Percentiles rank a stretch among this genome's conserved stretches.
Evolutionary conservation across 2,113 vertebrate genomes (phyloP).

Genomic region (Corvus cornix): DNA sequence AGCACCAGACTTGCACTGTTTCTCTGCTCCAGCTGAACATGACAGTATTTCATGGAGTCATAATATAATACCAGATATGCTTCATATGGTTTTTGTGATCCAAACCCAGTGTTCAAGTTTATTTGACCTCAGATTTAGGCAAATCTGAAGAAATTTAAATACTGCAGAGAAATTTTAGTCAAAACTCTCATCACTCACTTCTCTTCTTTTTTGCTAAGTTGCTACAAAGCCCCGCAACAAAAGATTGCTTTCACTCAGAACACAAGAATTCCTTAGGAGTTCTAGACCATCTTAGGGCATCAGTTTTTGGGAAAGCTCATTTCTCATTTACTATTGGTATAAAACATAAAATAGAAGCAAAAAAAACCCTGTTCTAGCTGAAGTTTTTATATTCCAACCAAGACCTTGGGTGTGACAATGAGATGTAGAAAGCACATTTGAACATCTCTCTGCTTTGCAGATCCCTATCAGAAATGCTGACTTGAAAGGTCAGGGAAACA

Average conservation of each 20-base stretch:
- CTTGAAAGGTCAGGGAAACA: background rate
- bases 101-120: background rate
- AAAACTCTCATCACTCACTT: background rate
- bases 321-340: background rate
- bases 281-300: background rate
- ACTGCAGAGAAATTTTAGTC: background rate
- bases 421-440: background rate
- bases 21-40: background rate
- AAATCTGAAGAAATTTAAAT: background rate
- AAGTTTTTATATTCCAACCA: background rate
- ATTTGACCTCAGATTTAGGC: background rate
- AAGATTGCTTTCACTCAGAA: background rate
- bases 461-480: background rate
- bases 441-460: background rate
- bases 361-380: accelerated
- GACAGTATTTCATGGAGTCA: background rate
- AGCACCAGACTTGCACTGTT: background rate
- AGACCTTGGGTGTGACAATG: background rate
- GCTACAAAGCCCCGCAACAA: background rate
- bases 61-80: background rate
- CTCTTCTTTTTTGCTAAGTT: background rate
- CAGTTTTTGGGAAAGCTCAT: background rate
- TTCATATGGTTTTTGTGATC: background rate
- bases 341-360: background rate
- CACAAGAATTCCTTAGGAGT: background rate